phyloP scores from a whole-genome alignment of 1,140 invertebrate species.

The Solenopsis fugax region DNA sequence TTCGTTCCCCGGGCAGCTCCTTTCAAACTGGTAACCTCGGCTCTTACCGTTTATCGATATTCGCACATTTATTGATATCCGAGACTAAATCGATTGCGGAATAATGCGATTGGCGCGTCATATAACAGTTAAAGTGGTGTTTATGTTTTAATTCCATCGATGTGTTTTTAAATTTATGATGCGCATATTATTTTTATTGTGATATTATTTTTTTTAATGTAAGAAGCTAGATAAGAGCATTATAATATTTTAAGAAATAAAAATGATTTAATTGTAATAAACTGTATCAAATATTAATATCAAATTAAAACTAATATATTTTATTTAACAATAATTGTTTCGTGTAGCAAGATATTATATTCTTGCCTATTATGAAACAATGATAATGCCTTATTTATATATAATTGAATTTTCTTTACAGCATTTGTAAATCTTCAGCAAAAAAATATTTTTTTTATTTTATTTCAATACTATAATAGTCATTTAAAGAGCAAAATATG shows the following conservation, averaged over 20 bases:
- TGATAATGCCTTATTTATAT: too few relatives aligned
- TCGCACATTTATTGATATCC: conserved; percentile 51
- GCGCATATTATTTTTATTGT: background rate
- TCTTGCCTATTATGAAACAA: too few relatives aligned
- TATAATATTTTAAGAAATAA: background rate
- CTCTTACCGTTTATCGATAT: conserved; percentile 45
- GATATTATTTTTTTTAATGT: background rate
- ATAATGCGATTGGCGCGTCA: background rate
- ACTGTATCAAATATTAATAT: too few relatives aligned
- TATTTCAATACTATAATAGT: too few relatives aligned
- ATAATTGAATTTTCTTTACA: too few relatives aligned
- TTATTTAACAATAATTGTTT: too few relatives aligned
- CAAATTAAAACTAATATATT: too few relatives aligned
- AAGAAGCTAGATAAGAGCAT: background rate
- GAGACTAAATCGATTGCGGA: background rate
- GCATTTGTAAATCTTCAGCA: too few relatives aligned
- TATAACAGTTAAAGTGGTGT: background rate
- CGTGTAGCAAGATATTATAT: background rate
- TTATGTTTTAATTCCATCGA: conserved; percentile 14
- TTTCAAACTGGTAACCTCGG: conserved; percentile 28
- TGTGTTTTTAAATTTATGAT: background rate
- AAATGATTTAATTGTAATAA: background rate
- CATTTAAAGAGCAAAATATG: too few relatives aligned
- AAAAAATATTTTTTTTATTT: too few relatives aligned
- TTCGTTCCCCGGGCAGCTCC: background rate